Evolutionary conservation across 2,888 invertebrate species (phyloP), one percentile per base, ranked within the genome.

Genomic region (Slavum lentiscoides): DNA sequence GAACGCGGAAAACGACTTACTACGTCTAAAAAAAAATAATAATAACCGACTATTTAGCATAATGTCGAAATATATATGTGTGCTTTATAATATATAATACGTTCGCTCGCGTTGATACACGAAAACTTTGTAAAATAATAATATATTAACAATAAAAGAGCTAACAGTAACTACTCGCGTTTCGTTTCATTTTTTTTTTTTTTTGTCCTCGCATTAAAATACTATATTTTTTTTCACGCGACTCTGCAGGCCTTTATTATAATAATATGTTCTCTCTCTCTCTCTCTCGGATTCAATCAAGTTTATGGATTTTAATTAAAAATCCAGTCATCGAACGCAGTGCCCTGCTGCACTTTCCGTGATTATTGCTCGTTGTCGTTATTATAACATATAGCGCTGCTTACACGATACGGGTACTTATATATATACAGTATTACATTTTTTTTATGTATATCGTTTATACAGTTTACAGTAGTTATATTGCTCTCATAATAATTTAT

Each of bases 301-400:
- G 37, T 59, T 59, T 67, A 76, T 49, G 68, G 30, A 68, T 59
- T 59, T 76, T 59, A 59, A 76, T 68, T 68, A 30, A 76, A 76
- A 76, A 59, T 59, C n/a, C 67, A 59, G 59, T 68, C 75, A 23
- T 2, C 30, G 30, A 30, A 30, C 30, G 30, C 4, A 59, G 67
- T 67, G 59, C 23, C 67, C 72, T 30, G 1, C 30, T 30, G 30
- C 30, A 43, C 59, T 76, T 43, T 59, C 67, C 43, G 55, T 67
- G 59, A 68, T 76, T 68, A 68, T 43, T 68, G 15, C 58, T 23
- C 17, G 23, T 49, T 49, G 11, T 49, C n/a, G 39, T n/a, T n/a
- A n/a, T n/a, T n/a, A 43, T 67, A 19, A 43, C n/a, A 76, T 37
- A 39, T 4, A 30, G 4, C 4, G 30, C 30, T 68, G 49, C 75